A percentile compares a stretch with the other conserved stretches of the same genome.
phyloP scores from a whole-genome alignment of 2,113 vertebrate species.

The Archilochus colubris region DNA sequence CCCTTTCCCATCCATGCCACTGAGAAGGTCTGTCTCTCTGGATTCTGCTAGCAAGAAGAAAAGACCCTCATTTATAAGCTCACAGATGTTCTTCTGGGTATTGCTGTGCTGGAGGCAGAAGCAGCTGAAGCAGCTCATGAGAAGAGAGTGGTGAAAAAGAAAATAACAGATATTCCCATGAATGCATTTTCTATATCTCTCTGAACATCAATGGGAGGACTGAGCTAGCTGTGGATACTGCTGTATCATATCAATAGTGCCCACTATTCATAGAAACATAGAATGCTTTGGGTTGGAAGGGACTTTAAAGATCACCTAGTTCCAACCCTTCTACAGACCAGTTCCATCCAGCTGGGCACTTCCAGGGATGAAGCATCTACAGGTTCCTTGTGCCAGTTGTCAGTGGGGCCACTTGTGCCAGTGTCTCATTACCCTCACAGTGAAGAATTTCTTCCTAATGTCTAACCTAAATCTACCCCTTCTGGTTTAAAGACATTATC shows the following conservation, averaged over 20 bases:
- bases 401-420: no score
- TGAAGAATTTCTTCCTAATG: no score
- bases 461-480: no score
- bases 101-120: background rate
- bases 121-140: background rate
- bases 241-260: background rate
- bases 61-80: background rate
- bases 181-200: background rate
- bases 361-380: no score
- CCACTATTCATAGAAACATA: background rate
- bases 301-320: no score
- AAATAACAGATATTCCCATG: background rate
- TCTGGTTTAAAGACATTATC: no score
- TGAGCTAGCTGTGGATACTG: background rate
- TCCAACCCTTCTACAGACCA: no score
- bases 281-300: no score
- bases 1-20: conserved; percentile 87
- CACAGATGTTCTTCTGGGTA: background rate
- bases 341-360: no score
- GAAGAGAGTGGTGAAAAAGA: fast-evolving
- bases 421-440: no score
- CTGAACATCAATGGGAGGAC: background rate
- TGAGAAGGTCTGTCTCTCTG: conserved; percentile 89
- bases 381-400: no score
- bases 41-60: conserved; percentile 78